These are phyloP conservation scores for Semaprochilodus insignis DNA, from an alignment of 2,797 vertebrate genomes.

Conservation along the genomic window DNA sequence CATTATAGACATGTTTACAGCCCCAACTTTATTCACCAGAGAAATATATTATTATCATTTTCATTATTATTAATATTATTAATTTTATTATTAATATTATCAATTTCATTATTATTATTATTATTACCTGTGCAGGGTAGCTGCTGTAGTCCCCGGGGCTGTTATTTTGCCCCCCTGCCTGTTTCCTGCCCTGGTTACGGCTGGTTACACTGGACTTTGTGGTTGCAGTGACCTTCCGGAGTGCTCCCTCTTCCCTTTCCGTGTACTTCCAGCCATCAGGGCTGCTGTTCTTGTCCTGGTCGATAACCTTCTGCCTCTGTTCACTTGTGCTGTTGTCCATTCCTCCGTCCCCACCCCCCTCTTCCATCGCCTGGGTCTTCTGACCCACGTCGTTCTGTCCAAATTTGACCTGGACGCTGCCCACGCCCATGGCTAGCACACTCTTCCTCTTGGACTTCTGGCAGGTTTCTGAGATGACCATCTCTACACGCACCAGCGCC, in stretches of 20 bases:
- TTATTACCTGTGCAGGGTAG: slow-evolving; percentile 77
- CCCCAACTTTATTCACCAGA: too few relatives aligned
- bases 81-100: neutral
- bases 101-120: neutral
- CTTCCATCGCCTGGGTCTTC: slow-evolving; percentile 76
- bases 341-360: slow-evolving; percentile 68
- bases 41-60: too few relatives aligned
- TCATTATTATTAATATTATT: neutral
- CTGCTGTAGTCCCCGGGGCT: slow-evolving; percentile 81
- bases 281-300: slow-evolving; percentile 75
- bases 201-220: slow-evolving; percentile 78
- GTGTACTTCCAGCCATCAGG: slow-evolving; percentile 81
- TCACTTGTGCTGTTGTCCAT: slow-evolving; percentile 82
- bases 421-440: slow-evolving; percentile 87
- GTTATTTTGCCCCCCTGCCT: slow-evolving; percentile 65
- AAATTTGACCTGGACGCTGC: slow-evolving; percentile 88
- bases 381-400: slow-evolving; percentile 74
- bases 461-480: slow-evolving; percentile 93
- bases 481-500: slow-evolving; percentile 88
- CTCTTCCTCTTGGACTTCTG: slow-evolving; percentile 98
- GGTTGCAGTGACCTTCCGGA: slow-evolving; percentile 85
- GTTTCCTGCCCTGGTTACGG: slow-evolving; percentile 73
- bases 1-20: too few relatives aligned
- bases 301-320: slow-evolving; percentile 76
- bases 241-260: slow-evolving; percentile 81